Evolutionary conservation across 2,797 vertebrate genomes (phyloP), one percentile per base, ranked within the genome.

Genomic region (Scolopax bukidnonensis): DNA sequence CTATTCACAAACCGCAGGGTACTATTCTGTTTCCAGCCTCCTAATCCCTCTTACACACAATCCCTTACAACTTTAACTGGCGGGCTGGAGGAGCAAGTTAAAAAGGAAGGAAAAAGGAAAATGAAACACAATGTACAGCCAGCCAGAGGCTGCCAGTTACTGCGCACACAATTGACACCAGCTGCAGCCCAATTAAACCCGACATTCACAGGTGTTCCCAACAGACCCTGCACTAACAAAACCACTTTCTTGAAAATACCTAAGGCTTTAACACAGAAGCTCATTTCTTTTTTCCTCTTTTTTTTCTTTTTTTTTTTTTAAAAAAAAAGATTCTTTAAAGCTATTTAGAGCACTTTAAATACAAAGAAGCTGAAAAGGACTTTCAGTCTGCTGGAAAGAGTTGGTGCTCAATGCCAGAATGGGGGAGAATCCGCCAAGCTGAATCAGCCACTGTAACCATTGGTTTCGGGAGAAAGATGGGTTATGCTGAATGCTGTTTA

Each of bases 161-260:
- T 40, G 73, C 38, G 2, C 79, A 15, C 93, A 96, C 97, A 97
- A 93, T 98, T 38, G 45, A 50, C 93, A 84, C 97, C 97, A 98
- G 98, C 97, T 98, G 98, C 97, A 97, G 97, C 97, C 97, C 97
- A 97, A 97, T 98, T 97, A 98, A 97, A 97, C 83, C 92, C 95
- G 43, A 91, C 97, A 97, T 96, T 97, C 98, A 97, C 98, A 98
- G 98, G 98, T 98, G 98, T 97, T 98, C 97, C 97, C 86, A 48
- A 91, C 97, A 97, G 97, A 96, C 25, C 74, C 93, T 5, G 85
- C 86, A 70, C 93, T 91, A 96, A 97, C 96, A 96, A 98, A 98
- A 96, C 96, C 96, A 94, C 96, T 97, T 96, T 97, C 96, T 97
- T 95, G 94, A 96, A 97, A 97, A 94, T 97, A 98, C 98, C 98